Conservation (phyloP, 2,888 invertebrate genomes). For the Heliconius ismenius region DNA sequence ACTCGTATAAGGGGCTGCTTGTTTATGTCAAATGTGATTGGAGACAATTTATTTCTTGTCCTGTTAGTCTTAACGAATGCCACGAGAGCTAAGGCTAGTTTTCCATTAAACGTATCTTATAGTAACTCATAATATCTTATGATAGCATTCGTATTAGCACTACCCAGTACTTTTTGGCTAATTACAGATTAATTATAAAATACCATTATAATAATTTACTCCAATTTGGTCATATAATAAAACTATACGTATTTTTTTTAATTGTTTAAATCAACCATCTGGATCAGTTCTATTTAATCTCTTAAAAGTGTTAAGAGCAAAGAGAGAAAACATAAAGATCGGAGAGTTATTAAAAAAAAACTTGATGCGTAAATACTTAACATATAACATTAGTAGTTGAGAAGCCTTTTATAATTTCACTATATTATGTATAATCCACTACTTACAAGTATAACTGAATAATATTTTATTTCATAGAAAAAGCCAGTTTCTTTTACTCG, state of each 20-base stretch:
- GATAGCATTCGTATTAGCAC: not conserved
- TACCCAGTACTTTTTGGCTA: not conserved
- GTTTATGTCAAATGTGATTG: slow-evolving; percentile 35
- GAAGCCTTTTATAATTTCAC: slow-evolving; percentile 21
- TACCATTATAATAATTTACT: not conserved
- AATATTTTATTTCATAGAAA: slow-evolving; percentile 29
- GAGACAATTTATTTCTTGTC: slow-evolving; percentile 47
- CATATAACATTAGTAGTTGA: not conserved
- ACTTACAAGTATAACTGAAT: slow-evolving; percentile 25
- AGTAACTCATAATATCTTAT: not conserved
- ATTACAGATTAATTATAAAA: not conserved
- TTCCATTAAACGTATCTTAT: not conserved
- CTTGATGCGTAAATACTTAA: not conserved
- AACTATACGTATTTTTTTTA: no score
- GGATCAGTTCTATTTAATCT: no score
- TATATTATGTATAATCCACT: slow-evolving; percentile 11
- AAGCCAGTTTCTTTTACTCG: slow-evolving; percentile 29
- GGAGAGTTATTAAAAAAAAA: not conserved
- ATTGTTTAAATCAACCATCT: no score
- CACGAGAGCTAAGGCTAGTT: slow-evolving; percentile 39
- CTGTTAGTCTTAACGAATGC: slow-evolving; percentile 58
- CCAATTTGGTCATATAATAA: not conserved
- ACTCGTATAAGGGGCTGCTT: slow-evolving; percentile 9
- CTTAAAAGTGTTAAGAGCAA: no score
- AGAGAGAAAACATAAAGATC: no score